These are phyloP conservation scores for Macrochelys suwanniensis DNA, from an alignment of 2,797 vertebrate species.

Conservation along the genomic window DNA sequence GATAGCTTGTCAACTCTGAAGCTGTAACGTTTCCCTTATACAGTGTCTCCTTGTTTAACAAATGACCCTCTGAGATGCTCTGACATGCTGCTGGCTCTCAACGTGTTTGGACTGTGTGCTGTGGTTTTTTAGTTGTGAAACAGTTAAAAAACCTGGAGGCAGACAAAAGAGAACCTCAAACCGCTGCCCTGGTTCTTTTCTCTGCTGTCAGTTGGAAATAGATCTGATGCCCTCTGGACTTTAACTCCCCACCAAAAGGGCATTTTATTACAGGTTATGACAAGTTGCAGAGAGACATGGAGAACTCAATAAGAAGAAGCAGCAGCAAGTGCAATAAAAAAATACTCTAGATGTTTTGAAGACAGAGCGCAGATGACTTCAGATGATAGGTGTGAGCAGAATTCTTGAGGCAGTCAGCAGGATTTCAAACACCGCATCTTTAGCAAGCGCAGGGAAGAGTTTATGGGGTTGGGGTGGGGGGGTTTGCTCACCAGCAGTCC, in stretches of 20 bases:
- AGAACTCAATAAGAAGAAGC: constrained; percentile 76
- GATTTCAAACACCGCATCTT: constrained; percentile 80
- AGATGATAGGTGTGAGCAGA: constrained; percentile 83
- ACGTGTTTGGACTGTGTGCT: neutral
- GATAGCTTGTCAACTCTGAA: neutral
- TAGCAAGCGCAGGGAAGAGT: constrained; percentile 63
- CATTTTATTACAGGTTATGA: constrained; percentile 87
- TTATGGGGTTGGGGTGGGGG: neutral
- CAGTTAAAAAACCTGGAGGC: constrained; percentile 36
- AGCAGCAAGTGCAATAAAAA: constrained; percentile 78
- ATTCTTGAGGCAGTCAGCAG: constrained; percentile 79
- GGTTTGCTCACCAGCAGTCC: neutral
- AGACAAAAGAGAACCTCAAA: constrained; percentile 43
- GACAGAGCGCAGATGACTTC: constrained; percentile 81
- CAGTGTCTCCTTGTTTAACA: neutral
- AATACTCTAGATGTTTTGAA: constrained; percentile 81
- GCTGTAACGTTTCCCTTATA: neutral
- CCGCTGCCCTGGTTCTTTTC: constrained; percentile 53
- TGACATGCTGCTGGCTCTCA: neutral
- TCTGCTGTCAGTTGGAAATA: constrained; percentile 81
- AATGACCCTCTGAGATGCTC: neutral
- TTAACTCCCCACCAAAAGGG: constrained; percentile 76
- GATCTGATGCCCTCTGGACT: constrained; percentile 86
- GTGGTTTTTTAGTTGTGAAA: neutral
- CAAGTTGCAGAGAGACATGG: constrained; percentile 82